Base-by-base conservation (phyloP, 1,140 invertebrate genomes). In the Platyscapa corneri region DNA sequence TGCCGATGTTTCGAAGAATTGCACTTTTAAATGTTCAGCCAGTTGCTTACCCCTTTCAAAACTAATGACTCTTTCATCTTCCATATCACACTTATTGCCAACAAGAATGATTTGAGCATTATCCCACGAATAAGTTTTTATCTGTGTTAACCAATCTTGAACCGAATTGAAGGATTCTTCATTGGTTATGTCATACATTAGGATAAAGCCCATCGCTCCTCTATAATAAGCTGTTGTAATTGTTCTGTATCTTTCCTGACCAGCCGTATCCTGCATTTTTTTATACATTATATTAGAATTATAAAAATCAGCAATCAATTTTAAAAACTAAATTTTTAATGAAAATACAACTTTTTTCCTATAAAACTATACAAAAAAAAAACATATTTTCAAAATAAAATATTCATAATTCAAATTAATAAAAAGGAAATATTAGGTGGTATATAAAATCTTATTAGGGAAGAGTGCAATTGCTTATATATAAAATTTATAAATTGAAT, bases 141-240 rank as follows among this genome's bases (percentile, higher is more conserved):
- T 99, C 94, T 99, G 99, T 88, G 99, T 99, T 77, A 99, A 97
- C 99, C 99, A 99, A 94, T 99, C 99, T 94, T 99, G 99, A 42
- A 99, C 99, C 89, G 98, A 99, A 94, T 99, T 99, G 94, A 99
- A 99, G 76, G 99, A 99, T 93, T 99, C 99, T 94, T 99, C 99
- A 93, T 99, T 99, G 79, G 99, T 99, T 88, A 99, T 99, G 93
- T 99, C 99, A 93, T 99, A 99, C 99, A 99, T 99, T 80, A 99
- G 95, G 88, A 99, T 99, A 93, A 99, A 99, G 75, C 99, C 99
- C 99, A 99, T 99, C 67, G 99, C 99, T 80, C 99, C 99, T 92
- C 99, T 95, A 93, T 99, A 99, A 92, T 99, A 99, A 34, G 99
- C 99, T 87, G 99, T 99, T 60, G 99, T 99, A 87, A 99, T 99